Evolutionary conservation across 2,113 vertebrate species (phyloP), one percentile per base, ranked within the genome.

Genomic region (Brachyhypopomus gauderio): DNA sequence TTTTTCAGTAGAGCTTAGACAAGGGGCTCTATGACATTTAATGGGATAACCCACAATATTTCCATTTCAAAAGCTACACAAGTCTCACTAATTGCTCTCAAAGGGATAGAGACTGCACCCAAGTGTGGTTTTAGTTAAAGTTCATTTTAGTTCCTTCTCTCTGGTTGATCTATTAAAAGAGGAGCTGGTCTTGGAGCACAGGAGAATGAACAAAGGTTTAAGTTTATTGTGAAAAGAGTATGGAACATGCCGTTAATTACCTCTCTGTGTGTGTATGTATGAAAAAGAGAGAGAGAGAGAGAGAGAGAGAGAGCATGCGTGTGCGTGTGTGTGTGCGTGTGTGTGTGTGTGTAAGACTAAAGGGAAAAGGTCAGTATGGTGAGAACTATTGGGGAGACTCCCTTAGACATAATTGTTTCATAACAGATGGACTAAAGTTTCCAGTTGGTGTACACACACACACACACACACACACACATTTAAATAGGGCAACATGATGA

Each of bases 391-490:
- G 62, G 74, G 74, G 38, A 82, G 74, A 71, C 74, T 82, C 80
- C 66, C 72, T 77, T 82, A 79, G 79, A 78, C 25, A 60, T 78
- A 74, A 81, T 78, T 85, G 75, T 78, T 67, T 78, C 63, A 67
- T 78, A 81, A 82, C 75, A 85, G 75, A 82, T 78, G 75, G 70
- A 82, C 27, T 52, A 60, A 81, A 78, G 75, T 85, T 85, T 74
- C 78, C 78, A 48, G 73, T 72, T 58, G 80, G 80, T 70, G 64
- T 76, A 56, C 58, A 59, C 58, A 59, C 58, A n/a, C 17, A 52
- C 58, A n/a, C 30, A 67, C n/a, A 69, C 19, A 69, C 34, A 38
- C 2, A 41, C 34, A 56, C 48, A 59, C 16, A 7, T 38, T 69
- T 71, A 62, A 66, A 76, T 84, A 84, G 78, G 78, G 59, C 78